phyloP scores from a whole-genome alignment of 2,888 invertebrate species.

The Rhagonycha lutea region DNA sequence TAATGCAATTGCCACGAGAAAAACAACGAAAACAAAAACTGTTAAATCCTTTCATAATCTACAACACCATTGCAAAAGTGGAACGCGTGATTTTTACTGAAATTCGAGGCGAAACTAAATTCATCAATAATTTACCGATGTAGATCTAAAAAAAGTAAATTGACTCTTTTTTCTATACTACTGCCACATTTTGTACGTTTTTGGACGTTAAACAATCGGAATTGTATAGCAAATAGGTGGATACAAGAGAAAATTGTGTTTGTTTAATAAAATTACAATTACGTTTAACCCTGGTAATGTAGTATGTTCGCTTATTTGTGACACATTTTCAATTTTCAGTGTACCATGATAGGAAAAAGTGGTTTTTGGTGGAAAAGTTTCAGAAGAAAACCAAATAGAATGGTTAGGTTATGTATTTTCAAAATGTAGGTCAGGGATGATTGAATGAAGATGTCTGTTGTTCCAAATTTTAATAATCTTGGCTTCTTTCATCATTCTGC shows the following conservation, averaged over 20 bases:
- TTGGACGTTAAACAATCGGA: background rate
- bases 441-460: background rate
- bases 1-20: background rate
- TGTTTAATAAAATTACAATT: background rate
- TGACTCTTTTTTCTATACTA: background rate
- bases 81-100: too few species aligned
- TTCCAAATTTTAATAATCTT: background rate
- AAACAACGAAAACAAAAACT: background rate
- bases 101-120: background rate
- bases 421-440: background rate
- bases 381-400: background rate
- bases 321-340: constrained; percentile 7
- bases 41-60: background rate
- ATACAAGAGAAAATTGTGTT: background rate
- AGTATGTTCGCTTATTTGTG: constrained; percentile 2
- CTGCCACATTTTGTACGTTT: background rate
- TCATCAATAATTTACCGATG: background rate
- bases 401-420: background rate
- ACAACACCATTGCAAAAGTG: background rate
- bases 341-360: background rate
- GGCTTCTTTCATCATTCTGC: background rate
- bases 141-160: background rate
- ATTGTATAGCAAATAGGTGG: background rate
- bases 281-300: background rate
- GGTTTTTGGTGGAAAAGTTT: background rate